Percentiles rank a stretch among this genome's conserved stretches.
Evolutionary conservation across 1,140 invertebrate species (phyloP).

Genomic region (Drosophila pseudoananassae): DNA sequence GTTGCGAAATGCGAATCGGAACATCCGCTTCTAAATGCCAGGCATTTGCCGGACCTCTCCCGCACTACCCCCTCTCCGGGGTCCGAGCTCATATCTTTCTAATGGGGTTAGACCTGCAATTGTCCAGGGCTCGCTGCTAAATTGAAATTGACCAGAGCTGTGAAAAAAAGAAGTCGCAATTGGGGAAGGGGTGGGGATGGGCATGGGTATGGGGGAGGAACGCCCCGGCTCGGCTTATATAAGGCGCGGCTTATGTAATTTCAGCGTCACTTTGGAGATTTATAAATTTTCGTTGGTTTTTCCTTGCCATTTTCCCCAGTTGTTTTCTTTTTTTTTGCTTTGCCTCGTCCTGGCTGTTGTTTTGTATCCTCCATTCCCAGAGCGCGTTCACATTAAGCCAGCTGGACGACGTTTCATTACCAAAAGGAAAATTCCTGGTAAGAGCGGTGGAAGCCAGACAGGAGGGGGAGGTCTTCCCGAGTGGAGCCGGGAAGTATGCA

Average conservation of each 20-base stretch:
- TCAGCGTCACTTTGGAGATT: constrained; percentile 76
- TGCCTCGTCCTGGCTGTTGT: constrained; percentile 11
- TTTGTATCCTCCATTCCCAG: constrained; percentile 43
- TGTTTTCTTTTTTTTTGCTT: constrained; percentile 8
- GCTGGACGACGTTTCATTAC: constrained; percentile 78
- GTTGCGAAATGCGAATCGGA: constrained; percentile 80
- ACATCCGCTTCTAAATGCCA: constrained; percentile 80
- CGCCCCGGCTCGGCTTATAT: constrained; percentile 36
- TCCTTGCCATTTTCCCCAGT: constrained; percentile 34
- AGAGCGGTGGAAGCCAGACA: not conserved
- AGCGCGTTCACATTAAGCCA: constrained; percentile 70
- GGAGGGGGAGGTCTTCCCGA: constrained; percentile 34
- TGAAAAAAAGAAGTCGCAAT: constrained; percentile 14
- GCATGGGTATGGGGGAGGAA: constrained; percentile 6
- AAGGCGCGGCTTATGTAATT: constrained; percentile 74
- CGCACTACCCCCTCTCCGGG: constrained; percentile 8
- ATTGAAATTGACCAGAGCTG: constrained; percentile 55
- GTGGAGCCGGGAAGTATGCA: constrained; percentile 67
- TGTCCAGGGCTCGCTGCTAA: constrained; percentile 51
- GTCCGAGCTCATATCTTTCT: constrained; percentile 37
- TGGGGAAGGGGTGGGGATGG: not conserved
- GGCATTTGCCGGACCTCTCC: constrained; percentile 31
- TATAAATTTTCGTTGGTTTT: constrained; percentile 70
- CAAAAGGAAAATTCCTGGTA: constrained; percentile 24
- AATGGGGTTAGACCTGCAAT: constrained; percentile 54